Evolutionary conservation across 2,888 invertebrate species (phyloP).

Genomic region (Limnephilus marmoratus): DNA sequence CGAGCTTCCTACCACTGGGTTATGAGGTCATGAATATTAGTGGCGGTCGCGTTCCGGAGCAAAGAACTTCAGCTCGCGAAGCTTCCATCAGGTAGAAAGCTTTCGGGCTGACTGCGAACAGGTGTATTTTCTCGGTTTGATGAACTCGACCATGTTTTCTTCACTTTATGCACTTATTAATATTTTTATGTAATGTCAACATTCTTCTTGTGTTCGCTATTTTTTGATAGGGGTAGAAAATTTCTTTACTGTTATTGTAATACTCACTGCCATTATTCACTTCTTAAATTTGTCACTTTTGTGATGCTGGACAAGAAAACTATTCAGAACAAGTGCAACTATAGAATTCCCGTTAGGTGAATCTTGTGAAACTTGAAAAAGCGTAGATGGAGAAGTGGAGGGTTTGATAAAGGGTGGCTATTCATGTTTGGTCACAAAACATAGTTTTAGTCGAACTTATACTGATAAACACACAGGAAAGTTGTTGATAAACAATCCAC

Average conservation of each 20-base stretch:
- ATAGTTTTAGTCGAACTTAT: no score
- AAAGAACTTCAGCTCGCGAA: not conserved
- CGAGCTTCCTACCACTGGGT: not conserved
- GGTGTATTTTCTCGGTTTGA: not conserved
- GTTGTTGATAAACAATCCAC: not conserved
- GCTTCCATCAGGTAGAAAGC: not conserved
- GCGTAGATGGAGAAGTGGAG: not conserved
- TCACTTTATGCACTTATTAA: not conserved
- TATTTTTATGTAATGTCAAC: not conserved
- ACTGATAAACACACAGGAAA: not conserved
- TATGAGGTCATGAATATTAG: constrained; percentile 25
- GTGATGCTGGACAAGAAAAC: not conserved
- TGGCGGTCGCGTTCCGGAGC: not conserved
- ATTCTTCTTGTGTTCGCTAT: not conserved
- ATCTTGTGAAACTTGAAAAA: not conserved
- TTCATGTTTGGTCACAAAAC: not conserved
- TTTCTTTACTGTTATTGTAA: not conserved
- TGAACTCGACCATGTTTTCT: not conserved
- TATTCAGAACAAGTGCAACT: not conserved
- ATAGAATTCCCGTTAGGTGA: not conserved
- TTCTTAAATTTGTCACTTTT: no score
- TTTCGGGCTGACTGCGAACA: not conserved
- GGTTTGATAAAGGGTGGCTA: not conserved
- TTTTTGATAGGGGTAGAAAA: not conserved
- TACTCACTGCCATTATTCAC: not conserved